Conservation (phyloP, 2,797 vertebrate species). For the Enteromius treurensis region DNA sequence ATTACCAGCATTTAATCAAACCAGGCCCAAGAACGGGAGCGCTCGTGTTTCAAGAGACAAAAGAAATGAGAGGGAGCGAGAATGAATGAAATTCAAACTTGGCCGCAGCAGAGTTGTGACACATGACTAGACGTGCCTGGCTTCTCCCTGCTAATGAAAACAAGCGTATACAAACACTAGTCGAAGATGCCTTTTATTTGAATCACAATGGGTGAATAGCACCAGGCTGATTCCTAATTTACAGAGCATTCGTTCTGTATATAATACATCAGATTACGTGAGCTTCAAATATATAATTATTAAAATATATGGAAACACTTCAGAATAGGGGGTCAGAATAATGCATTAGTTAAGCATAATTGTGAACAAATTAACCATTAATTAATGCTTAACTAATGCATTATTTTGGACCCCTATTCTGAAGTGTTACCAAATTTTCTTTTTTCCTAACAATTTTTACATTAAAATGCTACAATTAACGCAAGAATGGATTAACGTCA, state of each 20-base stretch:
- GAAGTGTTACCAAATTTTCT: too few species aligned
- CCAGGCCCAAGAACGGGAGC: background rate
- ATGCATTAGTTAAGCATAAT: too few species aligned
- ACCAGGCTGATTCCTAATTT: background rate
- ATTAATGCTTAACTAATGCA: too few species aligned
- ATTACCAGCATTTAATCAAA: slow-evolving; percentile 50
- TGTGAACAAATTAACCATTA: too few species aligned
- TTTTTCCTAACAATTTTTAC: too few species aligned
- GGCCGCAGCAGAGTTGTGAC: background rate
- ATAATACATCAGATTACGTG: background rate
- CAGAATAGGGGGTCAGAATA: too few species aligned
- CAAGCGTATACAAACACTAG: slow-evolving; percentile 1
- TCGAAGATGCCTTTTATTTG: background rate
- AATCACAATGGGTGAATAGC: slow-evolving; percentile 4
- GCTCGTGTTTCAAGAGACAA: slow-evolving; percentile 1
- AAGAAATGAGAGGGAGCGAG: background rate
- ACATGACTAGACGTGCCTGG: background rate
- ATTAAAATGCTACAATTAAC: too few species aligned
- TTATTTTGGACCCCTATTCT: too few species aligned
- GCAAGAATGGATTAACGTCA: too few species aligned
- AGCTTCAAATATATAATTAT: background rate
- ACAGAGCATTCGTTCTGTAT: background rate
- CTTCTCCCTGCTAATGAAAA: slow-evolving; percentile 4
- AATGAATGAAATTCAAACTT: slow-evolving; percentile 13
- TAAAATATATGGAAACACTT: too few species aligned